A percentile compares a stretch with the other conserved stretches of the same genome.
phyloP scores from a whole-genome alignment of 2,113 vertebrate genomes.

The Colaptes auratus region DNA sequence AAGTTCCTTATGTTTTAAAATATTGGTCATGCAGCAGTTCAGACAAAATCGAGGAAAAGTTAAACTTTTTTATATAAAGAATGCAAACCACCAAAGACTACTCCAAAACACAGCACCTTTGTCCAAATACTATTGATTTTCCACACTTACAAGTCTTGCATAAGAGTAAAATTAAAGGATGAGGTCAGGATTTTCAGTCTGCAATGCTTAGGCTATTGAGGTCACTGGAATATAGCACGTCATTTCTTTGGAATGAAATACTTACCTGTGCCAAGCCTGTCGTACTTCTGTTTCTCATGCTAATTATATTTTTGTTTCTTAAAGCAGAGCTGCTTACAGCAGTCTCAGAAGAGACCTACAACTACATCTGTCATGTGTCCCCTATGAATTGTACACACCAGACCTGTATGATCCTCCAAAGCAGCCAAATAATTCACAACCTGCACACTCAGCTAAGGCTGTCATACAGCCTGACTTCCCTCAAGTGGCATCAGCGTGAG shows the following conservation, averaged over 20 bases:
- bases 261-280: background rate
- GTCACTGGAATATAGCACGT: background rate
- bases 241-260: background rate
- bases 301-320: background rate
- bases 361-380: background rate
- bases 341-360: background rate
- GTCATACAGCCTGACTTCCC: background rate
- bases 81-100: background rate
- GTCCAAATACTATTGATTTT: background rate
- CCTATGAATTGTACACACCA: background rate
- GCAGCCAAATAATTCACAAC: background rate
- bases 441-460: background rate
- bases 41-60: background rate
- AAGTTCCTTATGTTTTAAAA: background rate
- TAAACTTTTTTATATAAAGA: background rate
- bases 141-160: background rate
- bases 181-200: background rate
- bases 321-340: background rate
- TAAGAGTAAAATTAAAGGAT: background rate
- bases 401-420: background rate
- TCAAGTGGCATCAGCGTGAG: background rate
- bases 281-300: background rate
- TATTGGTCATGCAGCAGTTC: background rate
- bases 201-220: background rate
- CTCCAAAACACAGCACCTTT: background rate